Evolutionary conservation across 2,113 vertebrate species (phyloP).

Genomic region (Potamarius usumacintae): DNA sequence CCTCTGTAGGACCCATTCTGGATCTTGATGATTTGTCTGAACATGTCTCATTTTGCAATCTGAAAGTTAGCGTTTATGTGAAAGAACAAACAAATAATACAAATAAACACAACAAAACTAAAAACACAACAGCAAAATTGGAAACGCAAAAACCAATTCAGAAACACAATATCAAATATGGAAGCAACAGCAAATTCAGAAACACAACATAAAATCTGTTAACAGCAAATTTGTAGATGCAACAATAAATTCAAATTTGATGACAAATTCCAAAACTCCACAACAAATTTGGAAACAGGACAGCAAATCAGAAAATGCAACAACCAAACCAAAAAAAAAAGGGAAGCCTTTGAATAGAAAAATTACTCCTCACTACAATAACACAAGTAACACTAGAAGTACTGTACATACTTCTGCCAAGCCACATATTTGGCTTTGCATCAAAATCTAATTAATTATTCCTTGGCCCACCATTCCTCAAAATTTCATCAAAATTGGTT

Average conservation of each 20-base stretch:
- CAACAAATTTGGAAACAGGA: background rate
- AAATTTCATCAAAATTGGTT: too few relatives aligned
- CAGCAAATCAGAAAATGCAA: background rate
- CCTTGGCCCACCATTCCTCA: too few relatives aligned
- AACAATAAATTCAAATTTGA: too few relatives aligned
- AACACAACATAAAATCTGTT: background rate
- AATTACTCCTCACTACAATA: background rate
- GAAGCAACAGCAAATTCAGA: background rate
- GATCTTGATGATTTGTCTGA: background rate
- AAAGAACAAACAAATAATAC: background rate
- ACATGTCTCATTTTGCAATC: background rate
- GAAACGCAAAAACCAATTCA: background rate
- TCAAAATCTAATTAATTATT: too few relatives aligned
- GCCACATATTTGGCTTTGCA: too few relatives aligned
- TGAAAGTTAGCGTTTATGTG: background rate
- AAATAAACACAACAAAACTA: background rate
- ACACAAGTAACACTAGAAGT: too few relatives aligned
- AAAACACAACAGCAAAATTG: background rate
- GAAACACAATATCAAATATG: background rate
- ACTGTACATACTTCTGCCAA: too few relatives aligned
- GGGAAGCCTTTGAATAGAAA: background rate
- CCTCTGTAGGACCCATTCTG: background rate
- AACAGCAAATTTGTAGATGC: too few relatives aligned
- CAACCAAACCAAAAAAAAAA: background rate
- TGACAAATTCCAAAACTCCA: background rate